These are phyloP conservation scores for Athetis lepigone DNA, from an alignment of 2,888 invertebrate genomes.

Conservation along the genomic window DNA sequence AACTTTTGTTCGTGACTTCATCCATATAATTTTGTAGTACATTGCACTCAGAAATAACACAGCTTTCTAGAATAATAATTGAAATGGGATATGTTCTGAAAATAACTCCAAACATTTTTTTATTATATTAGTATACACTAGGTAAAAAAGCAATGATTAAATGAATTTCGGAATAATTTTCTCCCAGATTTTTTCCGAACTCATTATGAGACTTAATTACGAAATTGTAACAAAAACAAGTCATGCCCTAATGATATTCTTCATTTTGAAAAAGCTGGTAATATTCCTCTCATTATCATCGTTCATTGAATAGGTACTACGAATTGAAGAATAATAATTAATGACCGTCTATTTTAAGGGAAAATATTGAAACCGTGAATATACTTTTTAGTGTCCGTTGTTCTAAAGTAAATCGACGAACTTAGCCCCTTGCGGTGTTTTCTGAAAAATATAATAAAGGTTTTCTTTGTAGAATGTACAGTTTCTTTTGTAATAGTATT, in stretches of 20 bases:
- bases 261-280: background rate
- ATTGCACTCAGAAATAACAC: no score
- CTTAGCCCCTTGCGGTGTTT: constrained; percentile 15
- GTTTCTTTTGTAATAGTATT: constrained; percentile 21
- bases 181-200: no score
- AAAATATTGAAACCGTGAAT: constrained; percentile 16
- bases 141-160: no score
- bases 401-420: constrained; percentile 26
- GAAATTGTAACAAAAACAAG: background rate
- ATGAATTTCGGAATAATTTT: no score
- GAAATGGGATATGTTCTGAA: no score
- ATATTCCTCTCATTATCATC: background rate
- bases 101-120: no score
- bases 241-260: background rate
- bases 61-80: no score
- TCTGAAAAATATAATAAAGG: constrained; percentile 16
- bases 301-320: background rate
- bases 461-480: constrained; percentile 23
- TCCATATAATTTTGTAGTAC: no score
- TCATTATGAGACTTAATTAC: no score
- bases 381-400: constrained; percentile 15
- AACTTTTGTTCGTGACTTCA: no score
- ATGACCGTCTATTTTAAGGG: background rate
- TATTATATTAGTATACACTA: no score
- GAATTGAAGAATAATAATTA: background rate